phyloP scores from a whole-genome alignment of 2,888 invertebrate genomes.

The Diplazon laetatorius region DNA sequence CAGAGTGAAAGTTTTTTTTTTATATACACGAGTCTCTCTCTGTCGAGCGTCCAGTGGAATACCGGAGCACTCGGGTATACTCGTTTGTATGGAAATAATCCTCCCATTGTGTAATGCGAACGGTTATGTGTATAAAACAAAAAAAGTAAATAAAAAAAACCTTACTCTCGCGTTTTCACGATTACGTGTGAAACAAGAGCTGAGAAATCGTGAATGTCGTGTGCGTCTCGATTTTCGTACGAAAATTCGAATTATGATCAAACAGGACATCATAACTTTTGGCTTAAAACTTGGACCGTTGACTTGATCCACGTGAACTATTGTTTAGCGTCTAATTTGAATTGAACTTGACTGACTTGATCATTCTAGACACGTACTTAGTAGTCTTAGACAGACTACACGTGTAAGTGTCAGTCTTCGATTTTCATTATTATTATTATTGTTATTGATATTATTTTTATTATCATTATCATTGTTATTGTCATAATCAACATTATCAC shows the following conservation, averaged over 20 bases:
- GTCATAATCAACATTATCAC: too few species aligned
- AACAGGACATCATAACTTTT: neutral
- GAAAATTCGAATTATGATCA: neutral
- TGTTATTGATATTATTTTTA: neutral
- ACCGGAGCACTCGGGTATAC: conserved; percentile 69
- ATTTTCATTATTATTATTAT: neutral
- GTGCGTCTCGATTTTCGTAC: too few species aligned
- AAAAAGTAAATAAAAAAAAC: too few species aligned
- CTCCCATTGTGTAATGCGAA: conserved; percentile 75
- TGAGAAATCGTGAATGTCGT: neutral
- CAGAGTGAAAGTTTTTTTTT: conserved; percentile 77
- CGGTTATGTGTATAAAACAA: neutral
- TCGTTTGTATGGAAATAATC: conserved; percentile 75
- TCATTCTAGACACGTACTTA: too few species aligned
- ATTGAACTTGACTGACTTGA: neutral
- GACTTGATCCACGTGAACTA: neutral
- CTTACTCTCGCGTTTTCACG: conserved; percentile 11
- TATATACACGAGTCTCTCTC: conserved; percentile 36
- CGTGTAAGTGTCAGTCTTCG: conserved; percentile 5
- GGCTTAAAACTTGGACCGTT: too few species aligned
- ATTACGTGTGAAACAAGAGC: conserved; percentile 68
- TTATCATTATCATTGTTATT: too few species aligned
- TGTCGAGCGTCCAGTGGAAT: conserved; percentile 70
- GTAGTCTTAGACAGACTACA: conserved; percentile 1
- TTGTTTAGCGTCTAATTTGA: neutral